Evolutionary conservation across 2,797 vertebrate genomes (phyloP).

Genomic region (Echeneis naucrates): DNA sequence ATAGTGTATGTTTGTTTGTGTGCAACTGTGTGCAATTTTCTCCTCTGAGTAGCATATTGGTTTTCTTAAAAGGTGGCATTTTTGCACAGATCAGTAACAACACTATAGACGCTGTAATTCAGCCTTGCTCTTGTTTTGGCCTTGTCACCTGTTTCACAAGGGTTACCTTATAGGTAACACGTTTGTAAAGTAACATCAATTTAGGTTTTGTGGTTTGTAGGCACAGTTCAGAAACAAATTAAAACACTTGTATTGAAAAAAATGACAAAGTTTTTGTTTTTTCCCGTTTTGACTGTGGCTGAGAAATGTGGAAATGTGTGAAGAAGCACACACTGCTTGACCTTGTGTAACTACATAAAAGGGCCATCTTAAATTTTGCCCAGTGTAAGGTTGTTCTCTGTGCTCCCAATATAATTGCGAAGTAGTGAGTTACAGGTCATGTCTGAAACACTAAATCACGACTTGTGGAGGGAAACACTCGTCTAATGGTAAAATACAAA

Average conservation of each 20-base stretch:
- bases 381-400: neutral
- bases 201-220: neutral
- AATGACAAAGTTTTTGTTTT: neutral
- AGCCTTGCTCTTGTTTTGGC: neutral
- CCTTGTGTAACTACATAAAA: neutral
- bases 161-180: neutral
- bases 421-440: slow-evolving; percentile 32
- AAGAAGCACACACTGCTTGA: neutral
- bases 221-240: neutral
- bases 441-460: slow-evolving; percentile 36
- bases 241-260: too few relatives aligned
- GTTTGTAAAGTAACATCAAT: neutral
- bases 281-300: neutral
- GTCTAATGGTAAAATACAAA: slow-evolving; percentile 42
- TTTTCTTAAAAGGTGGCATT: neutral
- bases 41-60: neutral
- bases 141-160: neutral
- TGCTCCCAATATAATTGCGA: slow-evolving; percentile 20
- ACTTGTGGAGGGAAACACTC: slow-evolving; percentile 25
- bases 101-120: neutral
- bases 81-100: too few relatives aligned
- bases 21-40: too few relatives aligned
- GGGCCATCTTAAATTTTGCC: neutral
- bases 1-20: too few relatives aligned
- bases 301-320: neutral